Evolutionary conservation across 1,140 invertebrate species (phyloP), one percentile per base, ranked within the genome.

Genomic region (Eumaeus atala): DNA sequence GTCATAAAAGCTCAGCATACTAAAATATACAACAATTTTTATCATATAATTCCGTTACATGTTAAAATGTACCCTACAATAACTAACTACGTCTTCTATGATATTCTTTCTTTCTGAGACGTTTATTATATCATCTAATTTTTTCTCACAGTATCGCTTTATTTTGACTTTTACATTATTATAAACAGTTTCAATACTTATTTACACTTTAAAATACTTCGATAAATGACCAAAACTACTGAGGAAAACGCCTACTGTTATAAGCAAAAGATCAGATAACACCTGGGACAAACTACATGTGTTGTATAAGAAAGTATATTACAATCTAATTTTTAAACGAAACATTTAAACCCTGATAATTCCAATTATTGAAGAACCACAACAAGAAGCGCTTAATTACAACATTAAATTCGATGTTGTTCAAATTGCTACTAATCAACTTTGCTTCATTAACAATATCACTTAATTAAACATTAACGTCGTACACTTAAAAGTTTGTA

Each of bases 111-210:
- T 72, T 66, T 69, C 75, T 74, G 68, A 81, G 83, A 83, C 80
- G 73, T 67, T 60, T 74, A 73, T 68, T 71, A 80, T 84, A 87
- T 63, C 69, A 66, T 84, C 82, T 85, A 85, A 81, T 79, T 71
- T 28, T 81, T 87, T 85, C 66, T 87, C 84, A 87, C 84, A 87
- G 84, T 83, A 67, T 81, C 77, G 84, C 84, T 87, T 87, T 84
- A 85, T 83, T 85, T 84, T 87, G 81, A 85, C 84, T 84, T 84
- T 79, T 84, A 69, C 66, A 69, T 77, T 80, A 87, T 78, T 82
- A 87, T 80, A 74, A 83, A 84, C 81, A 83, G 66, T 80, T 81
- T 72, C 63, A 74, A 74, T 86, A 81, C 70, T 76, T 77, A 84
- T 78, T 84, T 79, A 84, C 72, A 81, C 60, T 71, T 71, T 72